These are phyloP conservation scores for Pelodiscus sinensis DNA, from an alignment of 2,113 vertebrate genomes.

Conservation along the genomic window DNA sequence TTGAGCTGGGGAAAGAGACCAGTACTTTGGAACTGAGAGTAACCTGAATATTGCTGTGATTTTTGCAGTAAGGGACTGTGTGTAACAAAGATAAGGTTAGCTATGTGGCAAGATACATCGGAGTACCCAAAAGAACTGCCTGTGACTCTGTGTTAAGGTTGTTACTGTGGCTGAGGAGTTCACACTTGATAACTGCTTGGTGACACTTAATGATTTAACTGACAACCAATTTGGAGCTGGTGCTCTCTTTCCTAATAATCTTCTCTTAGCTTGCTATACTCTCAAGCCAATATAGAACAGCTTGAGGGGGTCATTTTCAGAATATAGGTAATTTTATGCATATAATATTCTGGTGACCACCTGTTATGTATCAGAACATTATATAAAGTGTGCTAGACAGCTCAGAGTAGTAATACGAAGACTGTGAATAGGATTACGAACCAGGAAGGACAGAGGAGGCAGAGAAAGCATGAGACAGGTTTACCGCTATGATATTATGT, in stretches of 20 bases:
- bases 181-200: not conserved
- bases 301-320: not conserved
- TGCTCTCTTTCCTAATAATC: not conserved
- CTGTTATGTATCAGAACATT: not conserved
- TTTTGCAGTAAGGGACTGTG: not conserved
- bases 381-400: not conserved
- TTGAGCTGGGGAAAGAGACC: not conserved
- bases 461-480: not conserved
- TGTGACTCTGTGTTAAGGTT: not conserved
- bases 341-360: not conserved
- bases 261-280: not conserved
- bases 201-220: not conserved
- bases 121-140: not conserved
- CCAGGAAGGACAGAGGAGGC: not conserved
- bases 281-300: not conserved
- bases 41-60: not conserved
- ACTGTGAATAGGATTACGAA: not conserved
- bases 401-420: not conserved
- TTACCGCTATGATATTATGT: not conserved
- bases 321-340: not conserved
- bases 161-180: not conserved
- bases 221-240: not conserved
- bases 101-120: not conserved
- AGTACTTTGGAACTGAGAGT: not conserved
- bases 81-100: not conserved